phyloP scores from a whole-genome alignment of 2,113 vertebrate species.

The Hydrochoerus hydrochaeris region DNA sequence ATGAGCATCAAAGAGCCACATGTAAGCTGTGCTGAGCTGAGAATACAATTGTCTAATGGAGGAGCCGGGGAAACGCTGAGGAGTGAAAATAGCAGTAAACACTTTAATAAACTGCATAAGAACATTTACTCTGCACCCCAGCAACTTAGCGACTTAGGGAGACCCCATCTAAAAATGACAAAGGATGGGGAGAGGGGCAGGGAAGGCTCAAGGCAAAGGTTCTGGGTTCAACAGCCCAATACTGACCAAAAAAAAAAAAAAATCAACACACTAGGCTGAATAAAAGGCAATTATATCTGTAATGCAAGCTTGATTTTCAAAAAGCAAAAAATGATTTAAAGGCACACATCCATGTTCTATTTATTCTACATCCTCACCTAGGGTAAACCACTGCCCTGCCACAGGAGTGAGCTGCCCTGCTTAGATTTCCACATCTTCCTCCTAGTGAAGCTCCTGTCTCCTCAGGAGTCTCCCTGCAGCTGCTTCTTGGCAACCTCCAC shows the following conservation, averaged over 20 bases:
- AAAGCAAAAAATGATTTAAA: conserved; percentile 42
- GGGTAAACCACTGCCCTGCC: neutral
- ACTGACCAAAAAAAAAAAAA: neutral
- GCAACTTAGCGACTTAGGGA: neutral
- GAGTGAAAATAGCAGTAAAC: neutral
- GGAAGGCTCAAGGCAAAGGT: neutral
- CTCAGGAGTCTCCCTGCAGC: conserved; percentile 31
- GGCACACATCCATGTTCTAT: conserved; percentile 38
- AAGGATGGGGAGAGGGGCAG: neutral
- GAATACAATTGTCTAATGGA: neutral
- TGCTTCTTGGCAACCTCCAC: conserved; percentile 66
- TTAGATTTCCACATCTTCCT: neutral
- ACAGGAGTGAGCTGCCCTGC: neutral
- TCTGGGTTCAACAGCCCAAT: neutral
- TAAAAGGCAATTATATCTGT: conserved; percentile 19
- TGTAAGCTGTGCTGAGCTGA: neutral
- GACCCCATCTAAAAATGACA: neutral
- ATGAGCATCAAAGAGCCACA: neutral
- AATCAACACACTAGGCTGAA: neutral
- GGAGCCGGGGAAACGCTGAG: neutral
- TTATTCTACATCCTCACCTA: neutral
- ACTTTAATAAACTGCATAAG: neutral
- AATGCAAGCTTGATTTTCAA: conserved; percentile 57
- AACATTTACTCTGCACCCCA: neutral
- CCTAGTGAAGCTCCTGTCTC: neutral